These are phyloP conservation scores for Daboia siamensis DNA, from an alignment of 2,113 vertebrate species.

Conservation along the genomic window DNA sequence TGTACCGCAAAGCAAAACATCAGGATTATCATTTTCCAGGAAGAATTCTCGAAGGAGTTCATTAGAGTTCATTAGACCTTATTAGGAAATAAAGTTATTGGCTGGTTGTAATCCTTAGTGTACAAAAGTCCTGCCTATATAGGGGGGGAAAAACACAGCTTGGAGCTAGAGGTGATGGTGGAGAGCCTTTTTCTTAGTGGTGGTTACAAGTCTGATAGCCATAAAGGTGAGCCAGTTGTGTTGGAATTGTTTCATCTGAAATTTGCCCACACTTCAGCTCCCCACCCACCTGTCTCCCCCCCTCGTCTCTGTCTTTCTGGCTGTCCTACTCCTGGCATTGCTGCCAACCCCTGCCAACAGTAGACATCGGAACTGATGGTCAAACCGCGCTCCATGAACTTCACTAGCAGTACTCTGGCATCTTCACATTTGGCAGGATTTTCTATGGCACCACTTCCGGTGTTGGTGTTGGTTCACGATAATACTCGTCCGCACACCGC, in stretches of 20 bases:
- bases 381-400: no score
- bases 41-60: not conserved
- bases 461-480: no score
- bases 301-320: not conserved
- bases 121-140: not conserved
- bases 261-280: not conserved
- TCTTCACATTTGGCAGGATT: no score
- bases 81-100: not conserved
- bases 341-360: not conserved
- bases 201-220: not conserved
- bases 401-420: no score
- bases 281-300: not conserved
- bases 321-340: not conserved
- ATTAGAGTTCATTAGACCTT: not conserved
- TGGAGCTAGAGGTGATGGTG: not conserved
- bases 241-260: not conserved
- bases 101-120: no score
- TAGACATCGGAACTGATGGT: no score
- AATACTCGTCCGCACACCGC: no score
- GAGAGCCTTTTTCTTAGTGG: not conserved
- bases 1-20: not conserved
- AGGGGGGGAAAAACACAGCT: not conserved
- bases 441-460: no score
- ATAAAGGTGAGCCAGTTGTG: not conserved
- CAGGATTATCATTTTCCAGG: not conserved